Percentiles rank a stretch among this genome's conserved stretches.
Conservation (phyloP, 2,113 vertebrate genomes). For the Phycodurus eques region DNA sequence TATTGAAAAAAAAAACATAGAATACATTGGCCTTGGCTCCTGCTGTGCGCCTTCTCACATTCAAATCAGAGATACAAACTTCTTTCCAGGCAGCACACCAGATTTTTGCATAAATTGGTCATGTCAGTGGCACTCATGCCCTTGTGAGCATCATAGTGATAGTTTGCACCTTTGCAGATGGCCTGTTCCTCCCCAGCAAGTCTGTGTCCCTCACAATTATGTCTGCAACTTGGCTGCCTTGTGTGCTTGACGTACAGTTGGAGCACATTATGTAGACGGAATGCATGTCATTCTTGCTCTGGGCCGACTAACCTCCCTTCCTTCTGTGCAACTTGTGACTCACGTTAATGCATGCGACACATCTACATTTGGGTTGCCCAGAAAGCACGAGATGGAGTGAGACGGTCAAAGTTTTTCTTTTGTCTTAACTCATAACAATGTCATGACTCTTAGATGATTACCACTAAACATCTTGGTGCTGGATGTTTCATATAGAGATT, state of each 20-base stretch:
- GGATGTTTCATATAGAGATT: no score
- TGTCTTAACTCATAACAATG: background rate
- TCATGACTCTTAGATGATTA: no score
- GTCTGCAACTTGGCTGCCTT: slow-evolving; percentile 32
- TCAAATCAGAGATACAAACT: slow-evolving; percentile 24
- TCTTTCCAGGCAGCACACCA: slow-evolving; percentile 45
- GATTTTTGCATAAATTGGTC: slow-evolving; percentile 57
- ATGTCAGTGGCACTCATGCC: slow-evolving; percentile 43
- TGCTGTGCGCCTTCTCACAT: slow-evolving; percentile 12
- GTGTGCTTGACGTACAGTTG: slow-evolving; percentile 12
- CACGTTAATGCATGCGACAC: slow-evolving; percentile 29
- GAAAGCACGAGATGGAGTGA: slow-evolving; percentile 34
- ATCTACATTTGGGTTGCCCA: slow-evolving; percentile 55
- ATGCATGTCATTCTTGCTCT: slow-evolving; percentile 52
- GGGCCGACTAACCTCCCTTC: slow-evolving; percentile 30
- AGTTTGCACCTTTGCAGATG: slow-evolving; percentile 58
- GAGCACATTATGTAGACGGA: slow-evolving; percentile 26
- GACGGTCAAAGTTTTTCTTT: background rate
- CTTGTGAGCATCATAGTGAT: slow-evolving; percentile 47
- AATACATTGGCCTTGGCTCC: background rate
- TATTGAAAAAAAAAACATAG: slow-evolving; percentile 28
- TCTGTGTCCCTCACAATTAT: slow-evolving; percentile 24
- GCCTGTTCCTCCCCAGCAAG: slow-evolving; percentile 30
- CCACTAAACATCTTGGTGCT: no score
- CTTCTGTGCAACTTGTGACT: slow-evolving; percentile 53